Base-by-base conservation (phyloP, 2,797 vertebrate genomes). In the Clarias laeviceps region DNA sequence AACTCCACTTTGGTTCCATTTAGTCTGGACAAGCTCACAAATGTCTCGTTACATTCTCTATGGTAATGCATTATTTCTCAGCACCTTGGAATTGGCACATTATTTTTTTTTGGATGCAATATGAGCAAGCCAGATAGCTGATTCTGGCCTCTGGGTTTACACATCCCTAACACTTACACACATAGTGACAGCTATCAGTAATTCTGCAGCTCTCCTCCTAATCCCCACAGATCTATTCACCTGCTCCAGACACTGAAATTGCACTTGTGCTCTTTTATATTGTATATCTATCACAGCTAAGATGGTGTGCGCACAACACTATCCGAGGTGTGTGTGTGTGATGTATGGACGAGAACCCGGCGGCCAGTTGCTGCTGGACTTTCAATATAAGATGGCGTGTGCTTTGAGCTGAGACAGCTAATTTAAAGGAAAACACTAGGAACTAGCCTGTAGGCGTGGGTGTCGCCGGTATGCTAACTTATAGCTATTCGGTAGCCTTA, bases 381-480 rank as follows among this genome's bases (percentile, higher is more conserved):
- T 92, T 89, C 89, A 88, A 86, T 84, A 88, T 90, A 90, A 92
- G 88, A 57, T 61, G 18, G 66, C 87, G 87, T 89, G 92, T 91
- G 92, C 92, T 90, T 88, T 88, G 90, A 80, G 80, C 91, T 89
- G 92, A 90, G 93, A 91, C 91, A 87, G 90, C 92, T 95, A 95
- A 95, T 94, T 95, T 94, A 95, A 96, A 96, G 94, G 90, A 90
- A 94, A 93, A 93, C 88, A 89, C 91, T 91, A 89, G 90, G 86
- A 94, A 94, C 93, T 93, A 91, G 92, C 91, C 91, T 91, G 91
- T 91, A 81, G 84, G 85, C 50, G 12, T 64, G 32, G 57, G 69
- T 66, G 22, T 85, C 70, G 61, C 59, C 54, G 73, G 72, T 45
- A 84, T 54, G 45, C 61, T 85, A 40, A 81, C 83, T 85, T 83